phyloP scores from a whole-genome alignment of 2,113 vertebrate species.

The Hypomesus transpacificus region DNA sequence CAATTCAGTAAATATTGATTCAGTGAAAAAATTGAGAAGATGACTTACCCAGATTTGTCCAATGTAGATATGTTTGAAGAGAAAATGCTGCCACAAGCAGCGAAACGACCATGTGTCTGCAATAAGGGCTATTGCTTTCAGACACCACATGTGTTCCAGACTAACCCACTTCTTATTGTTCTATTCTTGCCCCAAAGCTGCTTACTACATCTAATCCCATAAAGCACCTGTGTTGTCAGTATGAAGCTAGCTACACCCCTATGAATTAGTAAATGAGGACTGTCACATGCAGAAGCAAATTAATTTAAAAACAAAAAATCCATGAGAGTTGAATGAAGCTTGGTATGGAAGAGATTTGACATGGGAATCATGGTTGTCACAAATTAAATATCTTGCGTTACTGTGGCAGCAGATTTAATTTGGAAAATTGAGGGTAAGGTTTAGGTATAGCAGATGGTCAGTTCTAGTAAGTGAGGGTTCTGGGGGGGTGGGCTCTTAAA shows the following conservation, averaged over 20 bases:
- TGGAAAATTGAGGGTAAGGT: too few species aligned
- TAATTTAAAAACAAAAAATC: neutral
- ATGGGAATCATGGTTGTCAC: too few species aligned
- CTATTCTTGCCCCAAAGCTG: conserved; percentile 86
- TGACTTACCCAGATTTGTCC: conserved; percentile 30
- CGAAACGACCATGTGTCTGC: neutral
- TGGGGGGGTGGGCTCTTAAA: too few species aligned
- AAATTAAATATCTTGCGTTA: too few species aligned
- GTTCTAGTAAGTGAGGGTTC: too few species aligned
- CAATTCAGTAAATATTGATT: neutral
- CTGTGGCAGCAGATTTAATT: too few species aligned
- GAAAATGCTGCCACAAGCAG: conserved; percentile 7
- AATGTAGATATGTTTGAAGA: neutral
- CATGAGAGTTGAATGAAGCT: too few species aligned
- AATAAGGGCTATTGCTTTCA: conserved; percentile 8
- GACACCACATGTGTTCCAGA: conserved; percentile 40
- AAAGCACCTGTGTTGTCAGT: conserved; percentile 60
- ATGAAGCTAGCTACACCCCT: conserved; percentile 7
- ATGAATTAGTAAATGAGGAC: neutral
- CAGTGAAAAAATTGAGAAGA: neutral
- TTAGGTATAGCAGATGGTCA: too few species aligned
- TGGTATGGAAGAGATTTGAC: too few species aligned
- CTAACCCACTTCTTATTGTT: conserved; percentile 76
- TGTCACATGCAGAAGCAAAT: neutral
- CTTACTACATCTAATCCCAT: conserved; percentile 84